Evolutionary conservation across 2,888 invertebrate genomes (phyloP), one percentile per base, ranked within the genome.

Genomic region (Nematopogon swammerdamellus): DNA sequence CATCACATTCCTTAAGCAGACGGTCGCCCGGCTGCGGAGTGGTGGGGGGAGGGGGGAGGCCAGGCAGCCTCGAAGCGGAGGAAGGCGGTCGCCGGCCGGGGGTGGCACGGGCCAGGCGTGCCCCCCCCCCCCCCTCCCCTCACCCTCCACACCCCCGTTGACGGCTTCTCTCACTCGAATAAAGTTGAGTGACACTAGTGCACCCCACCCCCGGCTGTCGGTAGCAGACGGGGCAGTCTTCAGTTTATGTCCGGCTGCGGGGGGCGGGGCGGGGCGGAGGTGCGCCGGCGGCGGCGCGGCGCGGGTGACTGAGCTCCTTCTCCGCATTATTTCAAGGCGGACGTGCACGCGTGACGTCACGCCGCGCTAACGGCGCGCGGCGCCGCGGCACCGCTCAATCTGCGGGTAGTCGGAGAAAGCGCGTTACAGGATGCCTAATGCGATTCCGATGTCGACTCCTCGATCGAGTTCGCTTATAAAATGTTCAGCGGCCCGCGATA

Each of bases 191-290:
- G 54, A 54, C 54, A 54, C 51, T 16, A 20, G 46, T 36, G 17
- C 47, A n/a, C 47, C 47, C 29, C 8, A 16, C 36, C 52, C 44
- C 47, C 50, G 52, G 51, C 52, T 55, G 55, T 55, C 56, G 46
- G 42, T 42, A n/a, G 48, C 56, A 55, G 56, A 54, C 54, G 54
- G 53, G 52, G 42, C 53, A 53, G 53, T 53, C 53, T 52, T 52
- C 51, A 51, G 51, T 50, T 47, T 46, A 50, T 52, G 54, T 53
- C 53, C 53, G 48, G 51, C 29, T 36, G 11, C 2, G 17, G 6
- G 5, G 16, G 3, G 4, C 45, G 45, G 45, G 45, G n/a, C n/a
- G n/a, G n/a, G n/a, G n/a, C n/a, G 25, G 25, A 25, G 5, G 25
- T 25, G 5, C 25, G 25, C 5, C 17, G 18, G 18, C 16, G 19